A percentile compares a stretch with the other conserved stretches of the same genome.
Conservation (phyloP, 2,797 vertebrate genomes). For the Enteromius thamalakanensis region DNA sequence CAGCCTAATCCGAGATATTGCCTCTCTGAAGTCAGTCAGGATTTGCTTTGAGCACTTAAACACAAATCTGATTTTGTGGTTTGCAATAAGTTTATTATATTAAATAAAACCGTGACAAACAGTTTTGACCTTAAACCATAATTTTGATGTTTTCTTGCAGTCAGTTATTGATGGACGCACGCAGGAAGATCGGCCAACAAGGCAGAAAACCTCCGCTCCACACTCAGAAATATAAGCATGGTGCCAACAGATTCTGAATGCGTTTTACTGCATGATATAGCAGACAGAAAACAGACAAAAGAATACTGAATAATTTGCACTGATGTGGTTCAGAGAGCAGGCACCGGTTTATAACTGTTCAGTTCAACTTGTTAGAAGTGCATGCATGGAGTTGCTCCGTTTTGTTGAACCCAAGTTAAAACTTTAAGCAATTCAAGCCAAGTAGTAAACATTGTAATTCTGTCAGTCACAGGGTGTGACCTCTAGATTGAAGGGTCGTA, state of each 20-base stretch:
- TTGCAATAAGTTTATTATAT: neutral
- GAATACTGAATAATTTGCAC: neutral
- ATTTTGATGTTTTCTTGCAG: conserved; percentile 63
- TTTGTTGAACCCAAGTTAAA: neutral
- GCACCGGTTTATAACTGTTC: neutral
- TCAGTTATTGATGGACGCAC: conserved; percentile 80
- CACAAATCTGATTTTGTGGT: neutral
- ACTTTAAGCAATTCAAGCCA: neutral
- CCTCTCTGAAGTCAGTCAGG: conserved; percentile 85
- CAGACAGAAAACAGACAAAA: neutral
- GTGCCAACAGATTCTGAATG: conserved; percentile 17
- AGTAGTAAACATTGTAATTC: neutral
- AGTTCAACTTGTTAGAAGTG: neutral
- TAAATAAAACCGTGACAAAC: neutral
- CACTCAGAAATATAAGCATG: conserved; percentile 26
- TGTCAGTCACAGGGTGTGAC: neutral
- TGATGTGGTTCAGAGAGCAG: neutral
- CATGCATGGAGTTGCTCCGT: neutral
- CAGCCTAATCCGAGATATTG: conserved; percentile 84
- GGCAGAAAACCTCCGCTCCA: conserved; percentile 53
- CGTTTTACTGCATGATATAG: neutral
- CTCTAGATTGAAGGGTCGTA: neutral
- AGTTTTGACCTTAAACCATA: neutral
- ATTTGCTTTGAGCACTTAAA: neutral
- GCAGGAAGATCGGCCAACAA: conserved; percentile 79